Base-by-base conservation (phyloP, 2,113 vertebrate genomes). In the Perca flavescens region DNA sequence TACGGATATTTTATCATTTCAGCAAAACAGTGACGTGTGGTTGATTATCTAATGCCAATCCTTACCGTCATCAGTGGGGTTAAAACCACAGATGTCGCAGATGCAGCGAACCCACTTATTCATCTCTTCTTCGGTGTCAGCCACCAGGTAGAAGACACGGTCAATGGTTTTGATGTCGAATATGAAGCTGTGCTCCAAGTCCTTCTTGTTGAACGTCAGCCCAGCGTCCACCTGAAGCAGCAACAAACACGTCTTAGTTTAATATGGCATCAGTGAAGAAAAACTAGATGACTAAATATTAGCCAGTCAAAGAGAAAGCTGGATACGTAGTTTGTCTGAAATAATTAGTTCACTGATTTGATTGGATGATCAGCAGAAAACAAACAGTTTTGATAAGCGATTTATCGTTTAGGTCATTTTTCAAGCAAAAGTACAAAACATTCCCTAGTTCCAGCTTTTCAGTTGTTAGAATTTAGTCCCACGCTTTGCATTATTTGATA, bases 41-140 rank as follows among this genome's bases (percentile, higher is more conserved):
- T 3, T 12, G 60, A 49, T 16, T 1, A 15, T 22, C 11, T 2
- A 43, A 54, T 1, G 1, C 21, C 22, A 2, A 3, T 60, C 28
- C 90, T 95, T 94, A 99, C 98, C 98, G 28, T 99, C 98, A 86
- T 99, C 98, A 19, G 98, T 99, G 91, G 98, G 97, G 91, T 99
- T 99, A 88, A 99, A 99, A 89, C 98, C 98, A 93, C 98, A 99
- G 93, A 99, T 99, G 92, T 99, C 98, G 72, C 98, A 99, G 94
- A 99, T 99, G 91, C 96, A 97, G 86, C 97, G 97, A 78, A 99
- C 98, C 98, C 98, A 99, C 97, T 99, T 99, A 94, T 99, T 99
- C 98, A 99, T 99, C 87, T 99, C 98, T 86, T 99, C 97, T 89
- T 99, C 98, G 0, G 97, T 98, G 94, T 99, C 98, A 31, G 98